Evolutionary conservation across 1,140 invertebrate species (phyloP), one percentile per base, ranked within the genome.

Genomic region (Conus betulinus): DNA sequence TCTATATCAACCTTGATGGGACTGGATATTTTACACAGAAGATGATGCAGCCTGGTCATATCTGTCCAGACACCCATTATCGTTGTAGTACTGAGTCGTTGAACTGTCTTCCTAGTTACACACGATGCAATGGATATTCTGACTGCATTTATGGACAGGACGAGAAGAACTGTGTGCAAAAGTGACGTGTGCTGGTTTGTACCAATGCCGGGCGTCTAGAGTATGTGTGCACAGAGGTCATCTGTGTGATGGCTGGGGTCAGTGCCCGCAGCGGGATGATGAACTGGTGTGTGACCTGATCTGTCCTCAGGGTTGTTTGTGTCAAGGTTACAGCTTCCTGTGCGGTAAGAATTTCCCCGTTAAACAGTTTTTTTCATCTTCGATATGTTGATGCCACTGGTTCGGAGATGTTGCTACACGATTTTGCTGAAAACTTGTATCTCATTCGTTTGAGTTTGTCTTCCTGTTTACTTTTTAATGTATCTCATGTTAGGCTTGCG

Each of bases 241-340:
- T 39, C 27, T 90, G 5, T 88, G 86, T 57, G 85, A 87, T 87
- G 83, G 78, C n/a, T n/a, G 25, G 25, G 27, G 23, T 57, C 71
- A 90, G 74, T 89, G 87, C 85, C 89, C 87, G 39, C 63, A 88
- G 53, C 76, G 63, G 63, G 88, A 89, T 51, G 86, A 91, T 84
- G 88, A 89, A 57, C n/a, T 78, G 39, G 67, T 89, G 17, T 91
- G 87, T 84, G 67, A 86, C 13, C 15, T 5, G 27, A 23, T 0
- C 27, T 86, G 84, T 5, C 84, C 84, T 95, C 90, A 53, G 93
- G 83, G 53, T 17, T 90, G 88, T 78, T 63, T 51, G 6, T 90
- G 86, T 82, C 63, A 57, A 60, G 86, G 79, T 67, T 57, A 27
- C 57, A 27, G 81, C 1, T 57, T 89, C n/a, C 39, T 63, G 0